phyloP scores from a whole-genome alignment of 2,113 vertebrate species.

The Tupaia tana region DNA sequence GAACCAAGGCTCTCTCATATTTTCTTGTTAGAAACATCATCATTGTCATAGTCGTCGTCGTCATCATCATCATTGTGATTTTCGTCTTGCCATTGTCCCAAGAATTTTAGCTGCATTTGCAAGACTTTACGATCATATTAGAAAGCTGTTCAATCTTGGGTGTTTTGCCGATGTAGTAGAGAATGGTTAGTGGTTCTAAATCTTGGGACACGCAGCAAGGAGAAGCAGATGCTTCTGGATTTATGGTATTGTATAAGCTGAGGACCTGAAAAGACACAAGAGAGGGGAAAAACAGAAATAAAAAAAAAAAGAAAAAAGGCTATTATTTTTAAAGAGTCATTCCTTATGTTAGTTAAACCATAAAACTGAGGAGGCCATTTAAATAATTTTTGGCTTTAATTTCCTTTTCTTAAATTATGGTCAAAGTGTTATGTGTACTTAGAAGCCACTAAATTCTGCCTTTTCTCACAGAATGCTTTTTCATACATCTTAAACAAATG shows the following conservation, averaged over 20 bases:
- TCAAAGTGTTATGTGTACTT: not conserved
- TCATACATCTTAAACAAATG: not conserved
- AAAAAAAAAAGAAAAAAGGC: not conserved
- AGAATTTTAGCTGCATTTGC: constrained; percentile 96
- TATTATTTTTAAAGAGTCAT: not conserved
- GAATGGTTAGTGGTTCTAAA: constrained; percentile 97
- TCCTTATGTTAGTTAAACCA: not conserved
- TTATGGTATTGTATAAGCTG: constrained; percentile 96
- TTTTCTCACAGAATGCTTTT: not conserved
- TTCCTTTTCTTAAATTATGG: not conserved
- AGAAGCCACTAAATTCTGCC: not conserved
- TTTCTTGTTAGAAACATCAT: constrained; percentile 27
- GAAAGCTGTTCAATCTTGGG: constrained; percentile 99
- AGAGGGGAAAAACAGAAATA: not conserved
- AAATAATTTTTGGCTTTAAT: not conserved
- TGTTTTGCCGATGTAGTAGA: constrained; percentile 97
- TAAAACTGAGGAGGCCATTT: not conserved
- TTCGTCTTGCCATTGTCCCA: constrained; percentile 48
- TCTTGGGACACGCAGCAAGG: constrained; percentile 98
- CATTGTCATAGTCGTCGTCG: not conserved
- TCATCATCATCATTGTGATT: not conserved
- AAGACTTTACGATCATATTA: constrained; percentile 99
- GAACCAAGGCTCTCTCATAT: constrained; percentile 72
- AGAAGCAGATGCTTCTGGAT: constrained; percentile 97
- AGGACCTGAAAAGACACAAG: constrained; percentile 89